Base-by-base conservation (phyloP, 2,113 vertebrate species). In the Pelecanoides urinatrix region DNA sequence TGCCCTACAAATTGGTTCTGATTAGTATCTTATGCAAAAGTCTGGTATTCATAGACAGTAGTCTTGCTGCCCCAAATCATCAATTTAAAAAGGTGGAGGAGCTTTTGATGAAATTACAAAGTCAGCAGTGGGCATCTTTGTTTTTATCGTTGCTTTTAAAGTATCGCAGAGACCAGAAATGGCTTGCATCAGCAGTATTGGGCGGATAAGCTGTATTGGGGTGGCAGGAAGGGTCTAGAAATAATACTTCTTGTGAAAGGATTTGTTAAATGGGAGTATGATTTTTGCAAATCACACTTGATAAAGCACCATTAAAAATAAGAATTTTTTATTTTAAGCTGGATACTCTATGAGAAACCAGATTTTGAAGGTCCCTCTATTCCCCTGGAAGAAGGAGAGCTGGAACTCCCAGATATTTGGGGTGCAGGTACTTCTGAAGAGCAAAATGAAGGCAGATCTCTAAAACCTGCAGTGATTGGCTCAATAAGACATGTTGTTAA, bases 271-370 rank as follows among this genome's bases (percentile, higher is more conserved):
- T 66, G 16, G 17, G 8, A 87, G 17, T 13, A 23, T 66, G 77
- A 23, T 42, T 96, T 91, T 71, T 89, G 45, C 20, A 92, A 78
- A 58, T 72, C 36, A 19, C 23, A 23, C 27, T 40, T 73, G 13
- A 78, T 72, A 79, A 95, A 78, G 22, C 21, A 44, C 8, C 20
- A 22, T 78, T 79, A 74, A 74, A 96, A 49, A 44, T 38, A 3
- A 70, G 7, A 40, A 19, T 67, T 25, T 93, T 59, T 91, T 94
- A 30, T 97, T 91, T 93, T 73, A 97, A 99, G 99, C 96, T 99
- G 99, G 99, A 98, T 99, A 94, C 98, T 99, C 29, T 99, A 99
- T 97, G 99, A 99, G 84, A 99, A 99, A 88, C 99, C 99, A 52
- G 98, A 99, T 96, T 99, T 99, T 97, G 98, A 99, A 98, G 99